These are phyloP conservation scores for Mormyrus iriodes DNA, from an alignment of 2,113 vertebrate species.

Conservation along the genomic window DNA sequence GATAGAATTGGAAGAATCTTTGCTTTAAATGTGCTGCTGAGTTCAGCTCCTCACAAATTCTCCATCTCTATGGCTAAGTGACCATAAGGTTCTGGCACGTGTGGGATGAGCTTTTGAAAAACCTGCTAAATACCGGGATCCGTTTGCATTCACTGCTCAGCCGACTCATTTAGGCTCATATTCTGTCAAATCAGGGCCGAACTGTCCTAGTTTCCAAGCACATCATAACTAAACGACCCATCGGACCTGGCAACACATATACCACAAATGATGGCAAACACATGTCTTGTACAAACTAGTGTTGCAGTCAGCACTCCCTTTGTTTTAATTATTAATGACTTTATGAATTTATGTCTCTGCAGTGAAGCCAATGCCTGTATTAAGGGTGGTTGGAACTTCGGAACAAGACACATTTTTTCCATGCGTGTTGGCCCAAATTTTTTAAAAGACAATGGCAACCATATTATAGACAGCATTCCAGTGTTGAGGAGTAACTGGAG, in stretches of 20 bases:
- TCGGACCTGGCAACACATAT: not conserved
- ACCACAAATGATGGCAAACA: slow-evolving; percentile 57
- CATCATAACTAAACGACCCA: slow-evolving; percentile 56
- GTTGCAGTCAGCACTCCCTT: slow-evolving; percentile 48
- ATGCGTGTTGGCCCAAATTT: slow-evolving; percentile 19
- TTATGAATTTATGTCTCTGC: slow-evolving; percentile 53
- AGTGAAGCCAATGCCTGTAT: slow-evolving; percentile 51
- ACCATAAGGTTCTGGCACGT: not conserved
- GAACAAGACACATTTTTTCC: slow-evolving; percentile 47
- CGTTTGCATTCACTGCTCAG: slow-evolving; percentile 17
- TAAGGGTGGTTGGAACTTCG: slow-evolving; percentile 52
- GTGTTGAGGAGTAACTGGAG: not conserved
- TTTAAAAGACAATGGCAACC: slow-evolving; percentile 40
- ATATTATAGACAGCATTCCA: not conserved
- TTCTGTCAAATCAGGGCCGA: slow-evolving; percentile 38
- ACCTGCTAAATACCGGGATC: not conserved
- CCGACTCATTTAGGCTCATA: not conserved
- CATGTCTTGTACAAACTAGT: slow-evolving; percentile 54
- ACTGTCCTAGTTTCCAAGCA: slow-evolving; percentile 49
- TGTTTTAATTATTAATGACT: slow-evolving; percentile 54
- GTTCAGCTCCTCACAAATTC: not conserved
- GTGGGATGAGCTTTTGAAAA: not conserved
- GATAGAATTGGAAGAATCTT: not conserved
- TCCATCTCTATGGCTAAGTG: not conserved
- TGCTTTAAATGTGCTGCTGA: not conserved